Evolutionary conservation across 2,888 invertebrate genomes (phyloP).

Genomic region (Nemoura dubitans): DNA sequence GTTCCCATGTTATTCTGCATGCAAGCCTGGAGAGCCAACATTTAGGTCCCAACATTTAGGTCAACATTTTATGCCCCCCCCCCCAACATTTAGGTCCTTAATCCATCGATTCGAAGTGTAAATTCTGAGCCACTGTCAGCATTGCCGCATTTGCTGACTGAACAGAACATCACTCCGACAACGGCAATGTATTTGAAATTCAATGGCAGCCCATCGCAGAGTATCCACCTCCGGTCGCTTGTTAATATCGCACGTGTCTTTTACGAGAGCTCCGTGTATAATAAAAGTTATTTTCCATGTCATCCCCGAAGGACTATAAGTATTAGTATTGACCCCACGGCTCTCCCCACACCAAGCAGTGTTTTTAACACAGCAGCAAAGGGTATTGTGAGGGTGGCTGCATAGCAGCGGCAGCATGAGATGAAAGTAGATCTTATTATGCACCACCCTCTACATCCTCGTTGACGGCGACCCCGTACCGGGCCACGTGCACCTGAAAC

Average conservation of each 20-base stretch:
- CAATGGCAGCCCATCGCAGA: neutral
- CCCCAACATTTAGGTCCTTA: too few species aligned
- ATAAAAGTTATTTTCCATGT: neutral
- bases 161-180: too few species aligned
- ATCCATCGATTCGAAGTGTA: too few species aligned
- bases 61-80: too few species aligned
- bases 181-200: too few species aligned
- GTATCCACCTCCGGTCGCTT: neutral
- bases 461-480: neutral
- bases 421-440: conserved; percentile 1
- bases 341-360: neutral
- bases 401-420: neutral
- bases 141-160: too few species aligned
- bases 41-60: too few species aligned
- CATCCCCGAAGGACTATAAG: neutral
- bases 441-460: conserved; percentile 1
- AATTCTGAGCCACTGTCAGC: too few species aligned
- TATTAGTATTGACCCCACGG: neutral
- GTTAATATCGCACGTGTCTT: neutral
- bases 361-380: neutral
- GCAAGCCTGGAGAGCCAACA: too few species aligned
- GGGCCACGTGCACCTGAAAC: conserved; percentile 40
- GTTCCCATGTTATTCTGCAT: too few species aligned
- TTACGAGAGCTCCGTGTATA: neutral
- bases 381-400: neutral